Evolutionary conservation across 2,797 vertebrate genomes (phyloP), one percentile per base, ranked within the genome.

Genomic region (Parauchenoglanis ngamensis): DNA sequence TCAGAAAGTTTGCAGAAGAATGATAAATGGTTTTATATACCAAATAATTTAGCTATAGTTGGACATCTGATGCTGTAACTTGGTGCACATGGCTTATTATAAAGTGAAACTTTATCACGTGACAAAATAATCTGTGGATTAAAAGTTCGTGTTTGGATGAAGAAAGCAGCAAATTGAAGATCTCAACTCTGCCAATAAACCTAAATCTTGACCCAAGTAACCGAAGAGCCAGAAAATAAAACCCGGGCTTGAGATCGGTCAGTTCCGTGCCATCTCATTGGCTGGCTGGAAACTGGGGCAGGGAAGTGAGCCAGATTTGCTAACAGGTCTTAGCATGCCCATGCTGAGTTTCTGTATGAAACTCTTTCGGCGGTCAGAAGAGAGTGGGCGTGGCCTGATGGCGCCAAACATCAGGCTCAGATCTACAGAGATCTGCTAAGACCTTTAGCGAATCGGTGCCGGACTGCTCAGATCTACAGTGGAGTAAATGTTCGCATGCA

Each of bases 401-500:
- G 31, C 23, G 59, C 25, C 12, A n/a, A 70, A 65, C 61, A 70
- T 73, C 72, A 67, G 35, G 21, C 61, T n/a, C 28, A 77, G 63
- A 73, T 82, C 84, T 44, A 68, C 49, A 67, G 76, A 52, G 31
- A 85, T 68, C 56, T 7, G 70, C 85, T 84, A 90, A 89, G 77
- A 90, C 78, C 83, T 80, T 76, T 25, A 80, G 88, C 67, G 67
- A 90, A 87, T 89, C 88, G 13, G 87, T 88, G 86, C 89, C 83
- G 83, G 89, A 67, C 84, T 68, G 61, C 86, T 89, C 78, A 54
- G 85, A 87, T 91, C 72, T 56, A 70, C 87, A 85, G 83, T 90
- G 86, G 70, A 90, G 76, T 89, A 85, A 84, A 88, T 87, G 85
- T 85, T 83, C 35, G 88, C 91, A 91, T 90, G 89, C 91, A 88